Evolutionary conservation across 2,113 vertebrate species (phyloP).

Genomic region (Psilopogon haemacephalus): DNA sequence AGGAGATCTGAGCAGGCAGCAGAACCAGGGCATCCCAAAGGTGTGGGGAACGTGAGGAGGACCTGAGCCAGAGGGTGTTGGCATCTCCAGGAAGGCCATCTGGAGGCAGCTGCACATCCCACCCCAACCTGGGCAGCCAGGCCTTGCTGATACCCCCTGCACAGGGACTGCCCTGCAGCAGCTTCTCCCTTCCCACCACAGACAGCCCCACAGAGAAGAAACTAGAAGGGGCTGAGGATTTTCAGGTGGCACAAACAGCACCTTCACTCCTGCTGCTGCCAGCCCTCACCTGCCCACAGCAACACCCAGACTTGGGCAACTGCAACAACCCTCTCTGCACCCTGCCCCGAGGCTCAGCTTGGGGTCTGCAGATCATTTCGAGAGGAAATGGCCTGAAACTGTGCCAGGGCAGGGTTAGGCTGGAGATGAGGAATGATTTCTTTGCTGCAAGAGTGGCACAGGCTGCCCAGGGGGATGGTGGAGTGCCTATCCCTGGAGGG

Average conservation of each 20-base stretch:
- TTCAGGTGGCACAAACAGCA: background rate
- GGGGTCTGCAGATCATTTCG: too few species aligned
- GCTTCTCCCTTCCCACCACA: accelerated
- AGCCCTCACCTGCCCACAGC: background rate
- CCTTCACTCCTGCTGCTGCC: background rate
- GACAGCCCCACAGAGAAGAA: background rate
- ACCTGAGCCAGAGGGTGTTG: too few species aligned
- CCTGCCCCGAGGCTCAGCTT: accelerated
- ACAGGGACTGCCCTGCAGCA: background rate
- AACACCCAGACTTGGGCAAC: background rate
- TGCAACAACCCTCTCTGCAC: accelerated
- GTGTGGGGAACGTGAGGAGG: accelerated
- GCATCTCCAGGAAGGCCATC: background rate
- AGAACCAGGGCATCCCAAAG: background rate
- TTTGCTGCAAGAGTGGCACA: too few species aligned
- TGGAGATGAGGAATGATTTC: too few species aligned
- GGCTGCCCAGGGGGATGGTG: too few species aligned
- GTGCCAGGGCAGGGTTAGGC: too few species aligned
- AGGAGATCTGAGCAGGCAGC: background rate
- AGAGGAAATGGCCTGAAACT: too few species aligned
- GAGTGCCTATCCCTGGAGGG: too few species aligned
- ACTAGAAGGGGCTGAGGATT: background rate
- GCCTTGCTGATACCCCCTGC: background rate
- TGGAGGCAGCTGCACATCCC: background rate
- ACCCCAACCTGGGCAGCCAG: background rate